Evolutionary conservation across 2,113 vertebrate genomes (phyloP), one percentile per base, ranked within the genome.

Genomic region (Gila orcuttii): DNA sequence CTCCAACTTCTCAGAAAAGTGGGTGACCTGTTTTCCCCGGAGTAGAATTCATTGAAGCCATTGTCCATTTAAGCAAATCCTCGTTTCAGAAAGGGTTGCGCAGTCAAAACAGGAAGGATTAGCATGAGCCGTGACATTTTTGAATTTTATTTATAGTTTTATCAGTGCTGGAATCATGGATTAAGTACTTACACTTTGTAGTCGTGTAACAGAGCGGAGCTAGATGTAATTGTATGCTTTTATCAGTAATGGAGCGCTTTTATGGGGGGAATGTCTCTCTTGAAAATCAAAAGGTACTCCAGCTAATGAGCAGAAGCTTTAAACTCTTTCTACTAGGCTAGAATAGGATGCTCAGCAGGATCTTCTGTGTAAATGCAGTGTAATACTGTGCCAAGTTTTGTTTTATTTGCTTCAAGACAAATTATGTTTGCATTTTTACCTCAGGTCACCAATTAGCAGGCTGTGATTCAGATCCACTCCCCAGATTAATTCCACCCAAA

Each of bases 1-100:
- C 86, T 87, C 88, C 36, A 95, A 94, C 66, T 84, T 88, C 82
- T 95, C 95, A 0, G 92, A 94, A 90, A 96, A 96, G 98, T 98
- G 81, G 57, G 68, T 33, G 47, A 52, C 71, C 50, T 57, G 21
- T 11, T 50, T 83, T 78, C 28, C 15, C 15, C 28, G 7, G 39
- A 42, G 39, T 42, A 42, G 45, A 36, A 69, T 73, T 73, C 39
- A 73, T 6, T 12, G 21, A 47, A 74, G 71, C 71, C 73, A 50
- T 57, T 57, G 19, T 57, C 55, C 55, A 57, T 77, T 77, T 77
- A 57, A 50, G 50, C 13, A 55, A 77, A 77, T 33, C 50, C 75
- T 57, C 0, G 1, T 52, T 78, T 77, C 8, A 11, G 6, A 52
- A 76, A 52, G 74, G 23, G n/a, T 31, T 55, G 75, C 5, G 50